Base-by-base conservation (phyloP, 2,113 vertebrate genomes). In the Brachyhypopomus gauderio region DNA sequence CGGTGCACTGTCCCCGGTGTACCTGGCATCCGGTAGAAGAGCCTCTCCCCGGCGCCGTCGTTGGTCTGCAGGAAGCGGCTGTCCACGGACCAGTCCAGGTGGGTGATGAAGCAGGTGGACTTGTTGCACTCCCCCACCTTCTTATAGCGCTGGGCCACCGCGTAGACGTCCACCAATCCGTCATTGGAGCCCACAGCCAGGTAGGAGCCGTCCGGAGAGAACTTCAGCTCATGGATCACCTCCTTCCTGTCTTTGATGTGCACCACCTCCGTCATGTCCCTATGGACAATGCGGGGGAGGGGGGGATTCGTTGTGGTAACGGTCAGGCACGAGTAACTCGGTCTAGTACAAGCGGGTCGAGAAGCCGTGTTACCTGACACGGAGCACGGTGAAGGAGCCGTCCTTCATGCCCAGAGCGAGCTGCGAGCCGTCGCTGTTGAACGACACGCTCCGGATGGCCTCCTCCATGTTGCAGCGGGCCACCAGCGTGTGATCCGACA, bases 241-340 rank as follows among this genome's bases (percentile, higher is more conserved):
- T 99, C 97, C 90, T 98, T 98, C 64, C 97, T 90, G 87, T 99
- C 98, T 89, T 98, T 98, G 85, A 99, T 97, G 90, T 98, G 98
- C 71, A 99, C 97, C 1, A 99, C 95, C 91, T 99, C 98, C 0
- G 97, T 98, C 98, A 99, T 99, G 90, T 99, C 98, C 92, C 98
- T 99, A 30, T n/a, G 67, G 48, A 41, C 41, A 41, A 9, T 41
- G 12, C 5, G n/a, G 17, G 5, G 4, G 22, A 22, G 38, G 36
- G 2, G 36, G 2, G 9, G 8, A 12, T n/a, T 3, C 6, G 20
- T 70, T 70, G 14, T 7, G 36, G 8, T 0, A 7, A 6, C 9
- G 22, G 9, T 62, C n/a, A 30, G 23, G 25, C 63, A 41, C 7
- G 20, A 4, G 30, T 64, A n/a, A 67, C 30, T 20, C 3, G 7